Conservation (phyloP, 2,888 invertebrate genomes). For the Cenopis cana region DNA sequence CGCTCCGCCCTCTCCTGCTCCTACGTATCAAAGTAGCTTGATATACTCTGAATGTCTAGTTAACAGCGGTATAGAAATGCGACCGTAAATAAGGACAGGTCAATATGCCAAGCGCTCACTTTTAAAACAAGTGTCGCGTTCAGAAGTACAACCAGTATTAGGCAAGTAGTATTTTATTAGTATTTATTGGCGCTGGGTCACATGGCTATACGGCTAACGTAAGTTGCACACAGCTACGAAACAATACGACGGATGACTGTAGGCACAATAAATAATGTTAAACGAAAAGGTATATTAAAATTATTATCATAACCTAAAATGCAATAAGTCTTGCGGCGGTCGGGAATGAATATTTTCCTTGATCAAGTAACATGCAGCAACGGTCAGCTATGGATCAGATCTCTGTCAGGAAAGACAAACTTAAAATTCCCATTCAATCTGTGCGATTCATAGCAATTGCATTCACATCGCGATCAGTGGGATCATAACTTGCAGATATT, state of each 20-base stretch:
- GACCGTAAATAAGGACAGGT: neutral
- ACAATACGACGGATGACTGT: conserved; percentile 54
- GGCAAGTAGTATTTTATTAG: neutral
- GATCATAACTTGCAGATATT: conserved; percentile 51
- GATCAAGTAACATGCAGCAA: conserved; percentile 79
- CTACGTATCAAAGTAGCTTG: conserved; percentile 57
- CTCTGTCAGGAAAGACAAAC: conserved; percentile 61
- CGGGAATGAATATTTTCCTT: conserved; percentile 73
- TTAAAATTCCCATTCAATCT: conserved; percentile 60
- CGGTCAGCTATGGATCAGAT: conserved; percentile 69
- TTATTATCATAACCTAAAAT: conserved; percentile 60
- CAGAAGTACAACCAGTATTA: neutral
- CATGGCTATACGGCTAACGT: conserved; percentile 22
- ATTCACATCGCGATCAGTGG: conserved; percentile 59
- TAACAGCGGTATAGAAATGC: conserved; percentile 33
- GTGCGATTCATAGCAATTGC: conserved; percentile 69
- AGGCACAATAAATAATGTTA: conserved; percentile 50
- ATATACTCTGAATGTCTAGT: neutral
- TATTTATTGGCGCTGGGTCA: conserved; percentile 5
- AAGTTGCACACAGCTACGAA: conserved; percentile 54
- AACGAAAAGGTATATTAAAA: conserved; percentile 52
- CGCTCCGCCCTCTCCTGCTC: conserved; percentile 79
- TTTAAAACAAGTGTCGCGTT: neutral
- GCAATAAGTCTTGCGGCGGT: conserved; percentile 62
- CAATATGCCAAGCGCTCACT: neutral